phyloP scores from a whole-genome alignment of 2,888 invertebrate genomes.

The Thymelicus acteon region DNA sequence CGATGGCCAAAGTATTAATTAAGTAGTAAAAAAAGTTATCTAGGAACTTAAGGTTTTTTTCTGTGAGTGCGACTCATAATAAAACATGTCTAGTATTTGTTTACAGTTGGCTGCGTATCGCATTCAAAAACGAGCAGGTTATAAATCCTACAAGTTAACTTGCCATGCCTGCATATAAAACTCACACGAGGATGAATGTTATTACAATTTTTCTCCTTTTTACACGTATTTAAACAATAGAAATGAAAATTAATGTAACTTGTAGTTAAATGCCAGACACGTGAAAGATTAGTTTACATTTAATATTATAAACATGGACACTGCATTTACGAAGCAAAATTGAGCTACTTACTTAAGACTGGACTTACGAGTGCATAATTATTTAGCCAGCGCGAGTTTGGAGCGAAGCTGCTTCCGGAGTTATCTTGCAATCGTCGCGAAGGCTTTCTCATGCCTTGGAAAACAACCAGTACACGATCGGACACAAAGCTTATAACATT shows the following conservation, averaged over 20 bases:
- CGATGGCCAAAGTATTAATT: no score
- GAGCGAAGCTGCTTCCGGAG: constrained; percentile 33
- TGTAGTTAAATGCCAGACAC: constrained; percentile 33
- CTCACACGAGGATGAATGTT: neutral
- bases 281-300: constrained; percentile 40
- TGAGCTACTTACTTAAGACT: constrained; percentile 27
- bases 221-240: constrained; percentile 14
- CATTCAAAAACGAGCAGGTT: neutral
- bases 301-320: constrained; percentile 35
- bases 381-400: constrained; percentile 46
- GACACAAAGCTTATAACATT: constrained; percentile 10
- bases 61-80: neutral
- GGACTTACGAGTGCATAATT: constrained; percentile 61
- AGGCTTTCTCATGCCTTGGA: constrained; percentile 59
- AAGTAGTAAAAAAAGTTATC: no score
- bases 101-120: constrained; percentile 8
- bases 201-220: constrained; percentile 17
- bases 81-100: neutral
- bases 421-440: constrained; percentile 39
- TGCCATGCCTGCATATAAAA: neutral
- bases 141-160: neutral
- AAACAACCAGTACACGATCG: constrained; percentile 10
- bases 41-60: no score
- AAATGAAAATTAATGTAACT: constrained; percentile 23
- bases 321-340: constrained; percentile 42